Conservation (phyloP, 2,888 invertebrate genomes). For the Ametastegia equiseti region DNA sequence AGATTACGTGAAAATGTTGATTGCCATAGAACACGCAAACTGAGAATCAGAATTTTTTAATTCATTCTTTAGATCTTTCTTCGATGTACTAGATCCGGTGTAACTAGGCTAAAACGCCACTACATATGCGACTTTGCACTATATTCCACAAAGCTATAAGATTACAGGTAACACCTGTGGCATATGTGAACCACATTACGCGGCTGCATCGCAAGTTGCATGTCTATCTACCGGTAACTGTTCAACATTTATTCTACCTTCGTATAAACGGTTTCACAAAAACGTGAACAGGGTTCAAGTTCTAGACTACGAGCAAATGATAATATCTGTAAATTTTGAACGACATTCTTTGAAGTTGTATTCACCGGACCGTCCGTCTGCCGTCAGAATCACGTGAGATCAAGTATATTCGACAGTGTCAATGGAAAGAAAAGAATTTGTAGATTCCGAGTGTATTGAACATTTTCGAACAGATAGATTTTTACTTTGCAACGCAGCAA, state of each 20-base stretch:
- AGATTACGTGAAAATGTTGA: neutral
- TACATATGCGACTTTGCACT: no score
- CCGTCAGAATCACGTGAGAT: neutral
- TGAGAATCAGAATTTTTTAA: neutral
- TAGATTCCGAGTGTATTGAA: neutral
- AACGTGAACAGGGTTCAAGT: neutral
- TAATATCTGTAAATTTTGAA: neutral
- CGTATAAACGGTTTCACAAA: neutral
- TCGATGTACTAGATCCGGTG: neutral
- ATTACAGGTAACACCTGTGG: neutral
- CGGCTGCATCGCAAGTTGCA: slow-evolving; percentile 17
- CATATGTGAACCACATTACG: slow-evolving; percentile 3
- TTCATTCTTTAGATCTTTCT: neutral
- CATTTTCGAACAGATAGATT: no score
- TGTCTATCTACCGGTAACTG: neutral
- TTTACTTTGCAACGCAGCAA: no score
- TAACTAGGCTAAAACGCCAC: no score
- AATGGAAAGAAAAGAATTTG: neutral
- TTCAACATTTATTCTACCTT: no score
- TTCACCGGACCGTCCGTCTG: neutral
- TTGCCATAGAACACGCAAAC: neutral
- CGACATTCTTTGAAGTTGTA: neutral
- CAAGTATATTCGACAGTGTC: neutral
- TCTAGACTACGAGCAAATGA: neutral
- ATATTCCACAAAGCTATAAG: neutral